Base-by-base conservation (phyloP, 2,113 vertebrate species). In the Brachypteracias leptosomus region DNA sequence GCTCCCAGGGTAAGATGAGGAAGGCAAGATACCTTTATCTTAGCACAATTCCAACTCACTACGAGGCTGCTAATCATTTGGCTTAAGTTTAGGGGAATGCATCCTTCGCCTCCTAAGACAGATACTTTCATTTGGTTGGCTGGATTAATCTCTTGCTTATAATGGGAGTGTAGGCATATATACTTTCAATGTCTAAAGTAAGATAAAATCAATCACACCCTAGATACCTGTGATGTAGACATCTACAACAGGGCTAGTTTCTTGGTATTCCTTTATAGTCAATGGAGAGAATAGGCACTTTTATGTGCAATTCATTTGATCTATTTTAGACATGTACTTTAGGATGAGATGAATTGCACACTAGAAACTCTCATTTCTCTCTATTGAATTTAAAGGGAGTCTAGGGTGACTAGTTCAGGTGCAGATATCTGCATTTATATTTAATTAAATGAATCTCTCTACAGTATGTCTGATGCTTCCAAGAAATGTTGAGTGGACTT, bases 231-330 rank as follows among this genome's bases (percentile, higher is more conserved):
- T 67, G 70, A 93, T 89, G 80, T 89, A 92, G 91, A 81, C 76
- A 84, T 84, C 78, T 93, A 86, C 61, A 95, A 57, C 59, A 72
- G 61, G 57, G 42, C 24, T 85, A 89, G 88, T 92, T 93, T 84
- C 95, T 92, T 92, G 77, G 67, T 84, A 77, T 90, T 92, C 59
- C 46, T 89, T 95, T 96, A 84, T 65, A 93, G 83, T 79, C 61
- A 81, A 44, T 90, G 93, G 85, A 95, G 76, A 93, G 93, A 85
- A 87, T 67, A 93, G 84, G 18, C 94, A 90, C 94, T 97, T 97
- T 96, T 89, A 92, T 95, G 86, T 93, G 93, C 86, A 90, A 89
- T 97, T 95, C 91, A 78, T 95, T 97, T 96, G 95, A 96, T 97
- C 95, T 97, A 93, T 97, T 97, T 97, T 78, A 96, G 91, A 95